Conservation (phyloP, 2,113 vertebrate genomes). For the Hippocampus comes region DNA sequence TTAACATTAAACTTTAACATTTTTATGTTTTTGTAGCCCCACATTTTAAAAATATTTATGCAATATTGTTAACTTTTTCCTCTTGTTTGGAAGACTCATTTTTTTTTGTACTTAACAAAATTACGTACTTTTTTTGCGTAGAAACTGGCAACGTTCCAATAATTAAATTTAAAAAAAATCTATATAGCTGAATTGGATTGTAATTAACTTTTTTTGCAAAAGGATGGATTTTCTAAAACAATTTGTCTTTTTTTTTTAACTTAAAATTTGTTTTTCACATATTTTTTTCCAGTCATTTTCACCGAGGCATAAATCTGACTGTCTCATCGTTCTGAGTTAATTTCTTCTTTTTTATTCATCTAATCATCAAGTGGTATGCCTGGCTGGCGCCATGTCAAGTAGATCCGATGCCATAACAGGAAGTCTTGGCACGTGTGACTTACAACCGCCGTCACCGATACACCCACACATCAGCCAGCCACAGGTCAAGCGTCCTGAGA, state of each 20-base stretch:
- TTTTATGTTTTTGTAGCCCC: no score
- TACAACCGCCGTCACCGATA: conserved; percentile 58
- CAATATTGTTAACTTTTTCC: neutral
- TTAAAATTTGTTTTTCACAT: neutral
- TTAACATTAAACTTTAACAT: neutral
- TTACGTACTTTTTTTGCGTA: no score
- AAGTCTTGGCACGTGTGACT: conserved; percentile 48
- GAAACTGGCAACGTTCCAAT: no score
- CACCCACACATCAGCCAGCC: conserved; percentile 50
- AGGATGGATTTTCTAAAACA: neutral
- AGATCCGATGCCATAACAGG: conserved; percentile 63
- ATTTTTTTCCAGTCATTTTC: neutral
- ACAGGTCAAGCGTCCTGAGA: conserved; percentile 49
- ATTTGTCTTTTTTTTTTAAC: neutral
- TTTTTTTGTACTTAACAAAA: neutral
- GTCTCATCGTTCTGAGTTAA: neutral
- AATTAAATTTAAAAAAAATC: no score
- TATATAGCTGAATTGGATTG: no score
- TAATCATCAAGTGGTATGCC: conserved; percentile 8
- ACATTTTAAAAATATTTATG: neutral
- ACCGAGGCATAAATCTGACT: neutral
- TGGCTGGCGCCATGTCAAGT: conserved; percentile 52
- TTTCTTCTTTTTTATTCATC: neutral
- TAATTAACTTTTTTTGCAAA: no score
- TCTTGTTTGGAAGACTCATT: neutral